Evolutionary conservation across 2,888 invertebrate genomes (phyloP), one percentile per base, ranked within the genome.

Genomic region (Mimas tiliae): DNA sequence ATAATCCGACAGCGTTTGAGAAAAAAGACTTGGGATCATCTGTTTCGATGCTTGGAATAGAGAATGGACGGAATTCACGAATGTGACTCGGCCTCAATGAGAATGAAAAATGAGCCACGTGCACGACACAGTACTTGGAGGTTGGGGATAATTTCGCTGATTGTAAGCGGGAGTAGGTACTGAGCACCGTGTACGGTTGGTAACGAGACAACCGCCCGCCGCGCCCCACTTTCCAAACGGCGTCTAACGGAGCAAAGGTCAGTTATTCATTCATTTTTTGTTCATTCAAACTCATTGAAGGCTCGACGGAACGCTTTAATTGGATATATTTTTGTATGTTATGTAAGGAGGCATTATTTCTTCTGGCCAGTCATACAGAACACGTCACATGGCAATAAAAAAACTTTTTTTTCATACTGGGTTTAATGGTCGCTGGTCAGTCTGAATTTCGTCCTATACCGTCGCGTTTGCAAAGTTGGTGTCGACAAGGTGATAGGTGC

Each of bases 141-240:
- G 65, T 67, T 67, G 68, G 67, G 72, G 65, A 69, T 71, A 76
- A 77, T 75, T 74, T 69, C 42, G 65, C 67, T 33, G 66, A 69
- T 70, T 70, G 63, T 66, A 69, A 64, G 63, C 67, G 65, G 70
- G 70, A 71, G 67, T n/a, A n/a, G n/a, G n/a, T 64, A 16, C 64
- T 62, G 38, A 33, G 67, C 58, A 51, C 63, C 72, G 67, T 51
- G 65, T 69, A 63, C 68, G 70, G 65, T 68, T 67, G 72, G 75
- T 77, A 77, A 71, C 69, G 72, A 72, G 78, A 77, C 69, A 72
- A 76, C 73, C 76, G 67, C 72, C 70, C 73, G 50, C 67, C 75
- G 78, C 82, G 87, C 80, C 86, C 88, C 81, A 89, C 82, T 88
- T 90, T 85, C 80, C 73, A 79, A 82, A 76, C 80, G 76, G 82